phyloP scores from a whole-genome alignment of 1,140 invertebrate species.

The Hermetia illucens region DNA sequence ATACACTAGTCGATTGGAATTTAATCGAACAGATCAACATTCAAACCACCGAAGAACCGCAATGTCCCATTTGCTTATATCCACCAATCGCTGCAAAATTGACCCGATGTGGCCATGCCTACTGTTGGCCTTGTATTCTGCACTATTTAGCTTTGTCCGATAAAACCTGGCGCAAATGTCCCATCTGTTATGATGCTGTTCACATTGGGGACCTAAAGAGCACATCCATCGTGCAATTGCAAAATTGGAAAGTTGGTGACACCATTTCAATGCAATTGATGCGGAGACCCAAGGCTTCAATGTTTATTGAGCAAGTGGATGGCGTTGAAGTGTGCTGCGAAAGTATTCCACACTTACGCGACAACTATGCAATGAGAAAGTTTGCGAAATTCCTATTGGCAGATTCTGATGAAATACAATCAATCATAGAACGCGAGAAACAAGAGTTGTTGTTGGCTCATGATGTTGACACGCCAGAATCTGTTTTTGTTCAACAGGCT shows the following conservation, averaged over 20 bases:
- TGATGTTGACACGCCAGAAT: slow-evolving; percentile 62
- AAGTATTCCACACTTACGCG: slow-evolving; percentile 29
- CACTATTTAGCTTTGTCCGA: slow-evolving; percentile 81
- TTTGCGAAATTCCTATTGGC: slow-evolving; percentile 72
- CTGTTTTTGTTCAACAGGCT: slow-evolving; percentile 73
- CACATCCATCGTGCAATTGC: slow-evolving; percentile 31
- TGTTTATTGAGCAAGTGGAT: slow-evolving; percentile 52
- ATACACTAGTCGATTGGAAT: slow-evolving; percentile 82
- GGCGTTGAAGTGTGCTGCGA: slow-evolving; percentile 9
- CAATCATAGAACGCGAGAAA: slow-evolving; percentile 59
- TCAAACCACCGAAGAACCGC: slow-evolving; percentile 49
- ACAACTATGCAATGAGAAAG: slow-evolving; percentile 27
- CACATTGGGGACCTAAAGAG: slow-evolving; percentile 31
- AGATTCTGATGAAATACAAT: slow-evolving; percentile 39
- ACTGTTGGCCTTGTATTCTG: slow-evolving; percentile 89
- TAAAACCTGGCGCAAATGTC: slow-evolving; percentile 60
- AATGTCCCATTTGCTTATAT: slow-evolving; percentile 85
- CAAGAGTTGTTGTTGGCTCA: slow-evolving; percentile 48
- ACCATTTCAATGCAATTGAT: slow-evolving; percentile 72
- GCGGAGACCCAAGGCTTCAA: slow-evolving; percentile 64
- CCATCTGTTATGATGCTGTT: slow-evolving; percentile 72
- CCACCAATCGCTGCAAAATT: slow-evolving; percentile 75
- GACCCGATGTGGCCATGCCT: slow-evolving; percentile 88
- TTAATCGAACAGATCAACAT: slow-evolving; percentile 79
- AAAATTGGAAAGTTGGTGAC: slow-evolving; percentile 49